A percentile compares a stretch with the other conserved stretches of the same genome.
Conservation (phyloP, 1,140 invertebrate genomes). For the Asobara japonica region DNA sequence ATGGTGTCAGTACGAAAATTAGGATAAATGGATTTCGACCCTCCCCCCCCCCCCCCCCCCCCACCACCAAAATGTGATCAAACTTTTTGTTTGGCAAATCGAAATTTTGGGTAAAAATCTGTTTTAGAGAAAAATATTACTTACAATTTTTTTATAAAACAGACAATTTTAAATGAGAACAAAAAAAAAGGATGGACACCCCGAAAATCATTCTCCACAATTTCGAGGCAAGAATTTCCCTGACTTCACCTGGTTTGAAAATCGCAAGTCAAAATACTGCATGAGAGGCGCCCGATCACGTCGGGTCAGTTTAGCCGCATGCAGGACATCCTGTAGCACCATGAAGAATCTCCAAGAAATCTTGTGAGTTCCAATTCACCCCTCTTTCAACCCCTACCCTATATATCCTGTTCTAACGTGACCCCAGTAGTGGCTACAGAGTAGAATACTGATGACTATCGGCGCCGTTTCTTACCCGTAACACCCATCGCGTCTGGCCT, state of each 20-base stretch:
- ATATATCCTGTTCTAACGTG: conserved; percentile 6
- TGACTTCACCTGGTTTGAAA: conserved; percentile 30
- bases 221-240: conserved; percentile 3
- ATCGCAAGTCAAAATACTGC: conserved; percentile 50
- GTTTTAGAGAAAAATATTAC: too few relatives aligned
- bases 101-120: too few relatives aligned
- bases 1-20: too few relatives aligned
- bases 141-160: too few relatives aligned
- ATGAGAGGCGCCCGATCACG: conserved; percentile 52
- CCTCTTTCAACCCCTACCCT: neutral
- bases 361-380: conserved; percentile 44
- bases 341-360: conserved; percentile 49
- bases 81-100: too few relatives aligned
- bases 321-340: conserved; percentile 45
- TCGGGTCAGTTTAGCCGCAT: conserved; percentile 50
- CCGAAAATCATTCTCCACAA: too few relatives aligned
- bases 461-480: neutral
- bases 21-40: too few relatives aligned
- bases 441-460: conserved; percentile 10
- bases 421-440: neutral
- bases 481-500: conserved; percentile 3
- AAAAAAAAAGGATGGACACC: too few relatives aligned
- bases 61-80: too few relatives aligned
- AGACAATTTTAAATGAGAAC: too few relatives aligned
- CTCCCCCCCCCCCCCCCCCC: too few relatives aligned